These are phyloP conservation scores for Pangasius djambal DNA, from an alignment of 2,797 vertebrate species.

Conservation along the genomic window DNA sequence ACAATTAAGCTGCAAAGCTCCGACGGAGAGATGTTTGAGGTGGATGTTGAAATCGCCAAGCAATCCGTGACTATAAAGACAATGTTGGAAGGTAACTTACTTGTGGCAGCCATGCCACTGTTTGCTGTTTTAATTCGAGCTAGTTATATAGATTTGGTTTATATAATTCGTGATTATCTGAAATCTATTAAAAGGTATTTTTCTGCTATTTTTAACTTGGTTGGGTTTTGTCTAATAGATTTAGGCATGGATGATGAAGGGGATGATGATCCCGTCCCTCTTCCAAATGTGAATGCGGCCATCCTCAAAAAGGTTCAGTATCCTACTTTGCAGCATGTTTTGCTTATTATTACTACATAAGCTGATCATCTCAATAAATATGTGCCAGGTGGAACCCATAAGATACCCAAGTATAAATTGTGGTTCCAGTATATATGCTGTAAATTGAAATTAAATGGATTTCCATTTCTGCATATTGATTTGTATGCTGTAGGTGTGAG, in stretches of 20 bases:
- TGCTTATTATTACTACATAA: neutral
- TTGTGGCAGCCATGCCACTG: neutral
- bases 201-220: neutral
- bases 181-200: neutral
- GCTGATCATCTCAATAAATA: neutral
- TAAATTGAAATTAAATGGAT: neutral
- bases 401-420: neutral
- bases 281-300: constrained; percentile 98
- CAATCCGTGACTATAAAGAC: constrained; percentile 99
- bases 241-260: constrained; percentile 99
- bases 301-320: constrained; percentile 94
- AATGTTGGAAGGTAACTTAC: constrained; percentile 94
- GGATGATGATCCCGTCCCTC: constrained; percentile 97
- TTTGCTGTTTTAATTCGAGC: neutral
- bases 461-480: neutral
- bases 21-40: constrained; percentile 98
- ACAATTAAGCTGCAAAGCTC: constrained; percentile 99
- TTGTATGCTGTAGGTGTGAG: neutral
- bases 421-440: neutral
- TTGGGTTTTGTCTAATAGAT: constrained; percentile 73
- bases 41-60: constrained; percentile 98
- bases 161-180: neutral
- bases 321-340: neutral
- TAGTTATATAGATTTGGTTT: neutral
- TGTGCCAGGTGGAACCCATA: neutral